A percentile compares a stretch with the other conserved stretches of the same genome.
These are phyloP conservation scores for Daubentonia madagascariensis DNA, from an alignment of 2,113 vertebrate species.

Conservation along the genomic window DNA sequence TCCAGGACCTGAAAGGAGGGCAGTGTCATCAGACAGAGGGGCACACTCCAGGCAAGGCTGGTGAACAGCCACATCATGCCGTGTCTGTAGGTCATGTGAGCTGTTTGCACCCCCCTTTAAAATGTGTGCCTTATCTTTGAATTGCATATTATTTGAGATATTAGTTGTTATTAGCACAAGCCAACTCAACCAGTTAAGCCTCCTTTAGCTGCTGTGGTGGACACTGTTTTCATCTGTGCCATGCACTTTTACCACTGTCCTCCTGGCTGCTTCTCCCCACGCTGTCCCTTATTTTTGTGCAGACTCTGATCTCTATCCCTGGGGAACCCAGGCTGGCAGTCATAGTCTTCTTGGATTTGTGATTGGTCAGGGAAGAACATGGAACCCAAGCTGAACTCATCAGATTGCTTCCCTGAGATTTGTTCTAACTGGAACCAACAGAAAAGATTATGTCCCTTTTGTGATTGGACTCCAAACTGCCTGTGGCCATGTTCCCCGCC, in stretches of 20 bases:
- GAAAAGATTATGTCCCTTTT: neutral
- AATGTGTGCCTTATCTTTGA: neutral
- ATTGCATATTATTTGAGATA: neutral
- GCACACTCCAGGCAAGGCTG: accelerated
- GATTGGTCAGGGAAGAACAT: neutral
- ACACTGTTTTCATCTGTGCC: accelerated
- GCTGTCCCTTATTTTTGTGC: neutral
- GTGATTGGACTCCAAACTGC: too few relatives aligned
- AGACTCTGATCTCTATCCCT: neutral
- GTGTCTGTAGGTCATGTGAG: too few relatives aligned
- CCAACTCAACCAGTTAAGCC: neutral
- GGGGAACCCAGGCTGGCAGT: neutral
- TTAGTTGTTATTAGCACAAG: neutral
- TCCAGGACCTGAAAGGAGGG: neutral
- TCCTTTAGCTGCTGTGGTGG: neutral
- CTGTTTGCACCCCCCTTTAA: neutral
- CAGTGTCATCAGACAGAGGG: neutral
- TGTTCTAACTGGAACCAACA: neutral
- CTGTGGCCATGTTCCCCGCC: neutral
- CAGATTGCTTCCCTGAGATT: neutral
- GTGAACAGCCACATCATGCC: accelerated
- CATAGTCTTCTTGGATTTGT: too few relatives aligned
- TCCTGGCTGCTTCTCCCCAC: too few relatives aligned
- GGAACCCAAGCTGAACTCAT: neutral
- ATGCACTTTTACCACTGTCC: accelerated